phyloP scores from a whole-genome alignment of 2,113 vertebrate species.

The Thunnus maccoyii region DNA sequence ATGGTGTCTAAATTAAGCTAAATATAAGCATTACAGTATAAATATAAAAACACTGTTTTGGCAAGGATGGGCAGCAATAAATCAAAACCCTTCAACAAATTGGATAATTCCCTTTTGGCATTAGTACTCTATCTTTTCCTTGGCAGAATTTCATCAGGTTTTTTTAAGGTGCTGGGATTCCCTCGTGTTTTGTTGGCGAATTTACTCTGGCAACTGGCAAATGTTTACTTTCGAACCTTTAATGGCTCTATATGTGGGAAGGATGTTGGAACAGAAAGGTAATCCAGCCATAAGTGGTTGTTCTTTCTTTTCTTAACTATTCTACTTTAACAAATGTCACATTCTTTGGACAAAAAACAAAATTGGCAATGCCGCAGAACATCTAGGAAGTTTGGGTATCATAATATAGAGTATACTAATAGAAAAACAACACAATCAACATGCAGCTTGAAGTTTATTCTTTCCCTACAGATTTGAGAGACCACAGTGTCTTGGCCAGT shows the following conservation, averaged over 20 bases:
- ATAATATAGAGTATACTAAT: background rate
- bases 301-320: background rate
- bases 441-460: background rate
- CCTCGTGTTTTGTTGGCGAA: constrained; percentile 35
- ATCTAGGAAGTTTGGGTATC: background rate
- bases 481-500: constrained; percentile 12
- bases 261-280: constrained; percentile 30
- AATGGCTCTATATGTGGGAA: constrained; percentile 30
- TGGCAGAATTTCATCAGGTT: constrained; percentile 44
- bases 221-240: constrained; percentile 44
- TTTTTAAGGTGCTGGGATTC: constrained; percentile 54
- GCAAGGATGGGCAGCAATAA: constrained; percentile 49
- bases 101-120: constrained; percentile 62
- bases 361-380: background rate
- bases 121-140: constrained; percentile 53
- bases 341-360: background rate
- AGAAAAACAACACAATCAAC: constrained; percentile 12
- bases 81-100: constrained; percentile 64
- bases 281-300: background rate
- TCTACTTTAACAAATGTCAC: constrained; percentile 5
- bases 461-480: constrained; percentile 24
- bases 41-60: constrained; percentile 47
- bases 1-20: constrained; percentile 13
- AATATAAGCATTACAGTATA: background rate
- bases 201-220: constrained; percentile 47